Evolutionary conservation across 2,113 vertebrate genomes (phyloP).

Genomic region (Heterotilapia buettikoferi): DNA sequence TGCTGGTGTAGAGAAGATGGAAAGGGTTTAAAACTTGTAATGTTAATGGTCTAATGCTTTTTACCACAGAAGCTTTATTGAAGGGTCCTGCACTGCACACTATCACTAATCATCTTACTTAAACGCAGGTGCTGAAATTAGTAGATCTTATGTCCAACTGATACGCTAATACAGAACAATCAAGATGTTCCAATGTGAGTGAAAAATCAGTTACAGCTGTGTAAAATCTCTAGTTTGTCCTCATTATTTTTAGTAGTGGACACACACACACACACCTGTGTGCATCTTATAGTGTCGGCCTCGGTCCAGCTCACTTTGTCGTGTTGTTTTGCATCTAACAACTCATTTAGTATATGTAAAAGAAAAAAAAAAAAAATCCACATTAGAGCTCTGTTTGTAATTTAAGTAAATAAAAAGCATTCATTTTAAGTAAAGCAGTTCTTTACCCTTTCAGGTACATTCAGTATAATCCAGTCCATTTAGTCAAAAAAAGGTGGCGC

Average conservation of each 20-base stretch:
- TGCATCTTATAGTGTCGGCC: neutral
- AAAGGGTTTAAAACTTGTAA: neutral
- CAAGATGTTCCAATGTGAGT: neutral
- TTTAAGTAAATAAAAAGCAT: neutral
- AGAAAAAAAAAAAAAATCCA: neutral
- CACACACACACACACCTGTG: neutral
- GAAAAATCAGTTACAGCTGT: neutral
- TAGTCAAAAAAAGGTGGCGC: neutral
- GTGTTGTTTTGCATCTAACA: neutral
- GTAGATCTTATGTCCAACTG: neutral
- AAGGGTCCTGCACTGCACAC: neutral
- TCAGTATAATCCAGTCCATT: neutral
- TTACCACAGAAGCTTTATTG: neutral
- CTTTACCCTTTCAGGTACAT: neutral
- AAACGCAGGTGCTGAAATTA: neutral
- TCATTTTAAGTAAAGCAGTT: neutral
- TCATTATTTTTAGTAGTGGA: neutral
- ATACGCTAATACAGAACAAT: neutral
- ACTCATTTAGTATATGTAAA: neutral
- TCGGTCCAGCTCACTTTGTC: fast-evolving
- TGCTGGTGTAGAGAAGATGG: neutral
- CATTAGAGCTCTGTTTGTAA: neutral
- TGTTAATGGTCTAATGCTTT: neutral
- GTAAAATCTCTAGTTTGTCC: neutral
- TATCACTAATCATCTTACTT: neutral